Evolutionary conservation across 2,797 vertebrate species (phyloP), one percentile per base, ranked within the genome.

Genomic region (Xerus rutilus): DNA sequence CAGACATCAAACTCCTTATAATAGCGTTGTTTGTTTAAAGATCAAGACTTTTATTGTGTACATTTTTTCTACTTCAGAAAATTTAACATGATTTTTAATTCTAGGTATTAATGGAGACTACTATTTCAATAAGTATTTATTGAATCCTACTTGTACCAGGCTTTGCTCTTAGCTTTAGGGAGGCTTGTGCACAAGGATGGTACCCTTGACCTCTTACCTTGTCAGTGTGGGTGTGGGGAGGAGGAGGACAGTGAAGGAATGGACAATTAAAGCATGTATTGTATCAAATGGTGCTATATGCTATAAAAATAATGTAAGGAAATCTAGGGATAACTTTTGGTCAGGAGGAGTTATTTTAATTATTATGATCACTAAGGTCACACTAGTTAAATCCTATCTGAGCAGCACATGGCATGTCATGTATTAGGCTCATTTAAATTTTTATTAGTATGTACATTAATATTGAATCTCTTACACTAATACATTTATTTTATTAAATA

Each of bases 271-370:
- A 35, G 43, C 9, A 25, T 17, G 2, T 14, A 59, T 7, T 11
- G 1, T 65, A 11, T 43, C 52, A 77, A 1, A 49, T 72, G 62
- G 0, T 25, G 12, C 32, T 30, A 0, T 0, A 3, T 47, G 1
- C 3, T 67, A n/a, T 82, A 35, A 73, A 87, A 86, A 86, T 21
- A 74, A 17, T 14, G 2, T 12, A 81, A 11, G 5, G 7, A 32
- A 62, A 8, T 6, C 25, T 57, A 47, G 32, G 25, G 35, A 73
- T 21, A 39, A 62, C 3, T 62, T 76, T 32, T 17, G 2, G 8
- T 32, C 18, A 67, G 21, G 35, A 84, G 5, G 43, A 11, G 12
- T 17, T 52, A 89, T 18, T 93, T 86, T 86, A 72, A 72, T 67
- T 76, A 64, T 25, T 7, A 32, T 3, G 17, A 2, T n/a, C 28